Percentiles rank a stretch among this genome's conserved stretches.
These are phyloP conservation scores for Junco hyemalis DNA, from an alignment of 2,113 vertebrate genomes.

Conservation along the genomic window DNA sequence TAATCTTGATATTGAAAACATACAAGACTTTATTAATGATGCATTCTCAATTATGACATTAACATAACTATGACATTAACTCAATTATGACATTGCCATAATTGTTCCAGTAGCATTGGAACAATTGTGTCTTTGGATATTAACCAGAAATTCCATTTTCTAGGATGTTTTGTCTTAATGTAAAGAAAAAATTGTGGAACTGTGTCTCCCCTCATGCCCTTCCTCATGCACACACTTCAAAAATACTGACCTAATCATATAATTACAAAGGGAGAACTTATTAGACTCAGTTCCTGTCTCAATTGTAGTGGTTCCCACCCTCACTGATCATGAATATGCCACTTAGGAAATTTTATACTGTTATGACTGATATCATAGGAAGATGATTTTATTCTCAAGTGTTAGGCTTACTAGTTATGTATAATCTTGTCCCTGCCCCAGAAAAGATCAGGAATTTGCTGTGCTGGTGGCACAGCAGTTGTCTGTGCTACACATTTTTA, in stretches of 20 bases:
- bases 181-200: background rate
- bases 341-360: background rate
- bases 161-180: background rate
- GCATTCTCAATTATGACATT: background rate
- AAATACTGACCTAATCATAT: background rate
- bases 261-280: background rate
- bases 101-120: background rate
- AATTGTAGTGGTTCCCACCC: background rate
- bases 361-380: background rate
- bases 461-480: background rate
- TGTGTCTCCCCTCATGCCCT: background rate
- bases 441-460: background rate
- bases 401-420: background rate
- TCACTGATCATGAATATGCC: background rate
- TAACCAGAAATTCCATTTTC: background rate
- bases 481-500: background rate
- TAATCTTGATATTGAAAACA: background rate
- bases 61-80: background rate
- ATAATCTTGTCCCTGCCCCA: background rate
- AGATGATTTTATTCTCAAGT: background rate
- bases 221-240: background rate
- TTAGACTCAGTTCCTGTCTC: fast-evolving
- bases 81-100: background rate
- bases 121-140: background rate
- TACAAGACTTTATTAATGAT: background rate